Base-by-base conservation (phyloP, 2,888 invertebrate species). In the Agrochola lota region DNA sequence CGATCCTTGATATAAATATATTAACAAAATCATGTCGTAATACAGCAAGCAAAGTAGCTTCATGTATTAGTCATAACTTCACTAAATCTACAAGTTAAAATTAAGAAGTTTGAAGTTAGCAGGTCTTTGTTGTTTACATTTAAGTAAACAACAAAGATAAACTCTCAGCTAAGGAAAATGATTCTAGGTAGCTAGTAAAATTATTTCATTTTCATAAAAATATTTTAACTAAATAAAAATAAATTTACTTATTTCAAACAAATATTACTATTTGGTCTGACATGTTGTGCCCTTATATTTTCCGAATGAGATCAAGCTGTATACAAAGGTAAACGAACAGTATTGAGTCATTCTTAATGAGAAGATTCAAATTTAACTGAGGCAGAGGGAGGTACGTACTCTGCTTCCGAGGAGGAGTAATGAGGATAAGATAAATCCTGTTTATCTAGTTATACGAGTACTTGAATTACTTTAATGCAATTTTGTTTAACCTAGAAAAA, bases 291-390 rank as follows among this genome's bases (percentile, higher is more conserved):
- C 35, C 8, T 30, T 23, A 23, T 2, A n/a, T 8, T 5, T 46
- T 30, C 30, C 3, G 17, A 68, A 52, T 26, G 0, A 26, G 11
- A 66, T 69, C 77, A 69, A 8, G 52, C 70, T 77, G 64, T 70
- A 52, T 55, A 70, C 20, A 12, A 67, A 46, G 17, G 66, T 59
- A 55, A 49, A 71, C 40, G 20, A 30, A 68, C 30, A 2, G 6
- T 63, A 69, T 73, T 64, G 26, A 63, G 49, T n/a, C 8, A 68
- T 72, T 72, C 23, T 62, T 43, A 78, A 66, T 52, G 60, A 55
- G 55, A 35, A 60, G 26, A 46, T 78, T 66, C 23, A 23, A 71
- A 77, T 71, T 67, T 46, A 64, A 55, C 43, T 52, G 35, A 26
- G 20, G 57, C 30, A 30, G 30, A 67, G 30, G 12, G 30, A 49